These are phyloP conservation scores for Xerus rutilus DNA, from an alignment of 2,797 vertebrate genomes.

Conservation along the genomic window DNA sequence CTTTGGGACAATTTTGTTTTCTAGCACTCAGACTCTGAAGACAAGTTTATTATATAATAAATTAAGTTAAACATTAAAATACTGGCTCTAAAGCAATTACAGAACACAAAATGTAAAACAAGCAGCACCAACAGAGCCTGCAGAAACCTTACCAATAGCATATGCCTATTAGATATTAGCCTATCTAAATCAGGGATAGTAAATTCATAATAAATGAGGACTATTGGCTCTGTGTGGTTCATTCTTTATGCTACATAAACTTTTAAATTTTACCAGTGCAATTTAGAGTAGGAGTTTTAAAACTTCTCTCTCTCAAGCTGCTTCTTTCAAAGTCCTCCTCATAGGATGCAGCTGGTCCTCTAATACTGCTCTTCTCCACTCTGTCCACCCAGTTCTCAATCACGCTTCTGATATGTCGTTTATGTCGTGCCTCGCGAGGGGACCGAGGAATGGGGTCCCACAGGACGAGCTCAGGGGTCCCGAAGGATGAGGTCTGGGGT, in stretches of 20 bases:
- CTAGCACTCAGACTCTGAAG: neutral
- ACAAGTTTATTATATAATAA: constrained; percentile 51
- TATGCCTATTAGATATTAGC: neutral
- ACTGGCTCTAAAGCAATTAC: constrained; percentile 2
- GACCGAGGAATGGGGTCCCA: too few relatives aligned
- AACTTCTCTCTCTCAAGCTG: neutral
- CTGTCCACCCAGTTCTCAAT: neutral
- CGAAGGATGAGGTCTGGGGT: too few relatives aligned
- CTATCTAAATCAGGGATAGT: neutral
- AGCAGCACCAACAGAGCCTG: neutral
- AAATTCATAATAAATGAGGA: constrained; percentile 53
- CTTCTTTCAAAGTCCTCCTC: neutral
- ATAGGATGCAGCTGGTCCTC: neutral
- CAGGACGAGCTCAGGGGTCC: too few relatives aligned
- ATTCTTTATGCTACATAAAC: constrained; percentile 3
- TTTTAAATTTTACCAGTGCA: neutral
- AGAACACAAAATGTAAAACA: constrained; percentile 51
- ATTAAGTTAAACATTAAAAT: constrained; percentile 20
- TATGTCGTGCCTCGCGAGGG: too few relatives aligned
- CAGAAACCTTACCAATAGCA: neutral
- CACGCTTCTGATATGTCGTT: neutral
- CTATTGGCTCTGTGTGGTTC: neutral
- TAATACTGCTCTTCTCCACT: neutral
- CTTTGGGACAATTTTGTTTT: neutral
- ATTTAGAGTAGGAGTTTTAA: constrained; percentile 40